Evolutionary conservation across 2,113 vertebrate genomes (phyloP).

Genomic region (Cercocebus atys): DNA sequence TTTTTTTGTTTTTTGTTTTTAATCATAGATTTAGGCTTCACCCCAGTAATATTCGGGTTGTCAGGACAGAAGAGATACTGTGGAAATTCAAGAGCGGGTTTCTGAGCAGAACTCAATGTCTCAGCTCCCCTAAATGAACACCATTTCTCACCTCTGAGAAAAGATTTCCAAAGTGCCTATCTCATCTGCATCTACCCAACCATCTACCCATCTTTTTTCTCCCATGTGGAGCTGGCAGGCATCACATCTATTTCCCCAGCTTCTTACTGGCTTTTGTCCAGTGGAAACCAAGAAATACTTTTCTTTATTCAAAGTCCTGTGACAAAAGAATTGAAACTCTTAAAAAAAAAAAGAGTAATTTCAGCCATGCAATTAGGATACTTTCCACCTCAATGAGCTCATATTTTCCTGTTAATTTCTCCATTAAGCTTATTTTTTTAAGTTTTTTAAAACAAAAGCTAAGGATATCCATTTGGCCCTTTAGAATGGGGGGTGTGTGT

Average conservation of each 20-base stretch:
- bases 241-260: neutral
- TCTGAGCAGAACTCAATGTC: neutral
- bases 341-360: neutral
- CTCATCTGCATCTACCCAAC: no score
- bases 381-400: constrained; percentile 22
- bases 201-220: neutral
- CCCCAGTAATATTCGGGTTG: neutral
- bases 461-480: neutral
- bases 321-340: neutral
- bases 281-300: constrained; percentile 29
- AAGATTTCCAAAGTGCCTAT: neutral
- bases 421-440: neutral
- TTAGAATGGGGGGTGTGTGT: neutral
- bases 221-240: neutral
- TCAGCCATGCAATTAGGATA: constrained; percentile 16
- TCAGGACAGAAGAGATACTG: neutral
- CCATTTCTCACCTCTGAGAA: neutral
- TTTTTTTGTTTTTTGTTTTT: no score
- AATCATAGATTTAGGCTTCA: neutral
- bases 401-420: constrained; percentile 48
- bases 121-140: neutral
- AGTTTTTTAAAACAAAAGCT: neutral
- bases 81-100: neutral
- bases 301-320: constrained; percentile 40
- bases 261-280: neutral